Percentiles rank a stretch among this genome's conserved stretches.
Evolutionary conservation across 2,888 invertebrate species (phyloP).

Genomic region (Cepaea hortensis): DNA sequence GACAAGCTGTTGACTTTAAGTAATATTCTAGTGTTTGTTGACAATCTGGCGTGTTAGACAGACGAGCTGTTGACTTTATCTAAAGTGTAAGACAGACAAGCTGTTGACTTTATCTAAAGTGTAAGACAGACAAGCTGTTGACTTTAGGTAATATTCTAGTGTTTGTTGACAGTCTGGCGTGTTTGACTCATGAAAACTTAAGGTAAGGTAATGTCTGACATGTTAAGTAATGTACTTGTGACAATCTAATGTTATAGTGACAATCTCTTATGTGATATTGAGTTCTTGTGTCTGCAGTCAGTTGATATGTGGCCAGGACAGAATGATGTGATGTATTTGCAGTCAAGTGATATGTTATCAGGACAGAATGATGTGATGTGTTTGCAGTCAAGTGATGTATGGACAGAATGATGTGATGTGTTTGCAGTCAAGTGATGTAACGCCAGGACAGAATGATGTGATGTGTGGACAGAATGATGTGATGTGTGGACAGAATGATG

Average conservation of each 20-base stretch:
- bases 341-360: neutral
- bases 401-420: neutral
- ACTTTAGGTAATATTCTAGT: conserved; percentile 63
- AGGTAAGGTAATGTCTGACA: conserved; percentile 63
- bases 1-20: too few relatives aligned
- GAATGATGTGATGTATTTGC: neutral
- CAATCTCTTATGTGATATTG: neutral
- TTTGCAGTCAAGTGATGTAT: neutral
- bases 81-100: conserved; percentile 87
- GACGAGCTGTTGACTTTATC: conserved; percentile 58
- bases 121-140: neutral
- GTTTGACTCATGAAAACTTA: neutral
- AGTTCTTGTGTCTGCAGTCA: too few relatives aligned
- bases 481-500: neutral
- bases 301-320: neutral
- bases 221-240: neutral
- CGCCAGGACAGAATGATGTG: neutral
- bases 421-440: neutral
- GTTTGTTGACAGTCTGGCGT: neutral
- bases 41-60: too few relatives aligned
- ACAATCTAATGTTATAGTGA: neutral
- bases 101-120: conserved; percentile 69
- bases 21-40: too few relatives aligned
- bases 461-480: neutral
- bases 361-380: neutral